Conservation (phyloP, 1,140 invertebrate species). For the Chironomus striatipennis region DNA sequence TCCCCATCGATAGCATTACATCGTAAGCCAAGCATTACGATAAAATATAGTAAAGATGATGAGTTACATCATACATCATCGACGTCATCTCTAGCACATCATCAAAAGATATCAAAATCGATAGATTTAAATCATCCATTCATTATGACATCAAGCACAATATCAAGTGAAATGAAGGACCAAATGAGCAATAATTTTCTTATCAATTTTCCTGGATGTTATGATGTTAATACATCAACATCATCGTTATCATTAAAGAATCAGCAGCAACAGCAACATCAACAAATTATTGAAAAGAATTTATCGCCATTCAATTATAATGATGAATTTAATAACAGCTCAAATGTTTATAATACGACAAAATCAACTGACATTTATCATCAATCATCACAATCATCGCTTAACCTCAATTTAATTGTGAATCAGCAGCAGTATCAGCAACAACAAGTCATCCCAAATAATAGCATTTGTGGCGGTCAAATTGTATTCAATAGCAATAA, state of each 20-base stretch:
- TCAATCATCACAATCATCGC: constrained; percentile 15
- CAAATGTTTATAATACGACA: constrained; percentile 9
- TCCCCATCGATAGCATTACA: constrained; percentile 14
- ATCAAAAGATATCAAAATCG: constrained; percentile 8
- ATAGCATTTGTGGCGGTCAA: background rate
- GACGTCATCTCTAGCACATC: background rate
- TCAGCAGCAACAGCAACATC: background rate
- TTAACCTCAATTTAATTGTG: constrained; percentile 9
- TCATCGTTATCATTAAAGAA: background rate
- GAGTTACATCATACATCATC: background rate
- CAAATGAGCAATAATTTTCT: constrained; percentile 24
- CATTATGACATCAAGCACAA: background rate
- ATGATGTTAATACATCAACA: background rate
- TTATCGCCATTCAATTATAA: constrained; percentile 19
- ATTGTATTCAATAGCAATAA: constrained; percentile 10
- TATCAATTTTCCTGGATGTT: constrained; percentile 4
- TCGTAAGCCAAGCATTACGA: constrained; percentile 16
- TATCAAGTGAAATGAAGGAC: constrained; percentile 7
- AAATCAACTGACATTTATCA: constrained; percentile 5
- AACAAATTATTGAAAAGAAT: background rate
- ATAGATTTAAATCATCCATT: constrained; percentile 16
- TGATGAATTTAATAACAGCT: constrained; percentile 6
- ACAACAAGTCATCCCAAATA: background rate
- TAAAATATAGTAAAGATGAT: constrained; percentile 3
- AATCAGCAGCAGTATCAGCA: background rate